Evolutionary conservation across 2,888 invertebrate genomes (phyloP).

Genomic region (Microctonus brassicae): DNA sequence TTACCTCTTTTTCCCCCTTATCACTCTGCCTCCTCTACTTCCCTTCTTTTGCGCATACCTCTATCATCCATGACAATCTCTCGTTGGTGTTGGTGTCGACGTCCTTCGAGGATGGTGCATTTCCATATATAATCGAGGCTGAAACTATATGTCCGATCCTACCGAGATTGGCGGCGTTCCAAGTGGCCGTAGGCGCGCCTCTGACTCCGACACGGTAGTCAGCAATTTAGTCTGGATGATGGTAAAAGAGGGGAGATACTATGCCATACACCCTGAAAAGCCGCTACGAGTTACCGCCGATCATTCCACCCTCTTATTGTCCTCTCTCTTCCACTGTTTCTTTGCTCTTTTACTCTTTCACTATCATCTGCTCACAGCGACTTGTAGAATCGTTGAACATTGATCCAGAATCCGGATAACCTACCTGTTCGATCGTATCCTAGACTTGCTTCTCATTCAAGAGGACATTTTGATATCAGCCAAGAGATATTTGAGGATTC

Average conservation of each 20-base stretch:
- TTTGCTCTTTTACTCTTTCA: neutral
- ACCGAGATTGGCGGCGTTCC: slow-evolving; percentile 44
- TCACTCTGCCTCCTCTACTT: slow-evolving; percentile 9
- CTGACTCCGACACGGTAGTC: slow-evolving; percentile 51
- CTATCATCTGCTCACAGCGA: neutral
- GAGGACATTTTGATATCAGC: slow-evolving; percentile 4
- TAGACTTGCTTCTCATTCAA: slow-evolving; percentile 1
- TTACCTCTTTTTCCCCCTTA: slow-evolving; percentile 18
- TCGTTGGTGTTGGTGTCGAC: slow-evolving; percentile 24
- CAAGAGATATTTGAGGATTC: neutral
- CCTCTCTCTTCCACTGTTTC: neutral
- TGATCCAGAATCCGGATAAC: slow-evolving; percentile 14
- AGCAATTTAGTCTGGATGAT: slow-evolving; percentile 51
- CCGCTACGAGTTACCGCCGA: slow-evolving; percentile 21
- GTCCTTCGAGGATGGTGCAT: slow-evolving; percentile 42
- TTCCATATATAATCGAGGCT: slow-evolving; percentile 46
- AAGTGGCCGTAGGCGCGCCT: slow-evolving; percentile 38
- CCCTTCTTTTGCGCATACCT: neutral
- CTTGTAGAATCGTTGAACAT: slow-evolving; percentile 23
- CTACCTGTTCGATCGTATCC: slow-evolving; percentile 11
- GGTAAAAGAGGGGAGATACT: neutral
- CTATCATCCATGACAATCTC: neutral
- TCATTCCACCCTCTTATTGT: neutral
- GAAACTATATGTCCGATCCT: slow-evolving; percentile 38
- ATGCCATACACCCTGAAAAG: slow-evolving; percentile 19